A percentile compares a stretch with the other conserved stretches of the same genome.
Conservation (phyloP, 1,140 invertebrate species). For the Drosophila kanapiae region DNA sequence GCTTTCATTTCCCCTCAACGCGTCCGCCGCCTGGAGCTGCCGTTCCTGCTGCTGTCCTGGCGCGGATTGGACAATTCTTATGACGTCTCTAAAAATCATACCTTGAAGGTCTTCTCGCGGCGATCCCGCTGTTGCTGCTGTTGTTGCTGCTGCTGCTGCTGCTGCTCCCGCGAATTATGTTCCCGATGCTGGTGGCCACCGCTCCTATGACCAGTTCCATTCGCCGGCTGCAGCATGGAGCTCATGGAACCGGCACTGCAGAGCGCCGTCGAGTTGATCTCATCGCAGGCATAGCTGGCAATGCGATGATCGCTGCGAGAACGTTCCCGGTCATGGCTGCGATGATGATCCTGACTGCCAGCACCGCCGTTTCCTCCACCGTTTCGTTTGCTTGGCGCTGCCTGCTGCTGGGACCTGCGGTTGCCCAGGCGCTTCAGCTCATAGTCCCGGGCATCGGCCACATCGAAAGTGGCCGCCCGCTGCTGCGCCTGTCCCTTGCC, state of each 20-base stretch:
- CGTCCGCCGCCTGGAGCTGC: conserved; percentile 63
- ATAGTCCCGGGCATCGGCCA: conserved; percentile 78
- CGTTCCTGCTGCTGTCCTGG: conserved; percentile 47
- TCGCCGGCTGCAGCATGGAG: conserved; percentile 50
- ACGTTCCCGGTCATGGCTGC: conserved; percentile 73
- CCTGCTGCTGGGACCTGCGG: conserved; percentile 75
- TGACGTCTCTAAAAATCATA: conserved; percentile 86
- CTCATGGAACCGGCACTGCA: conserved; percentile 74
- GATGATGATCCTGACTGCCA: conserved; percentile 60
- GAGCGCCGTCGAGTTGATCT: conserved; percentile 35
- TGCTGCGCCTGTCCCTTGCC: conserved; percentile 56
- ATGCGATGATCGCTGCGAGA: conserved; percentile 82
- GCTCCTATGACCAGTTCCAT: conserved; percentile 35
- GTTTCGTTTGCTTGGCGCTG: conserved; percentile 66
- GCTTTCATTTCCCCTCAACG: conserved; percentile 52
- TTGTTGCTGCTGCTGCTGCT: conserved; percentile 59
- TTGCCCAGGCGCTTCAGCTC: conserved; percentile 79
- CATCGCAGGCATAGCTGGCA: conserved; percentile 75
- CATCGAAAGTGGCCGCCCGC: conserved; percentile 78
- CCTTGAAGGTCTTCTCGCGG: conserved; percentile 84
- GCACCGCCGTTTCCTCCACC: conserved; percentile 40
- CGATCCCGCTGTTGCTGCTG: conserved; percentile 79
- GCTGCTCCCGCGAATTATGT: conserved; percentile 48
- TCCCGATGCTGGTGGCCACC: conserved; percentile 41
- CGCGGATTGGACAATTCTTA: conserved; percentile 84